These are phyloP conservation scores for Cirrhinus mrigala DNA, from an alignment of 2,797 vertebrate species.

Conservation along the genomic window DNA sequence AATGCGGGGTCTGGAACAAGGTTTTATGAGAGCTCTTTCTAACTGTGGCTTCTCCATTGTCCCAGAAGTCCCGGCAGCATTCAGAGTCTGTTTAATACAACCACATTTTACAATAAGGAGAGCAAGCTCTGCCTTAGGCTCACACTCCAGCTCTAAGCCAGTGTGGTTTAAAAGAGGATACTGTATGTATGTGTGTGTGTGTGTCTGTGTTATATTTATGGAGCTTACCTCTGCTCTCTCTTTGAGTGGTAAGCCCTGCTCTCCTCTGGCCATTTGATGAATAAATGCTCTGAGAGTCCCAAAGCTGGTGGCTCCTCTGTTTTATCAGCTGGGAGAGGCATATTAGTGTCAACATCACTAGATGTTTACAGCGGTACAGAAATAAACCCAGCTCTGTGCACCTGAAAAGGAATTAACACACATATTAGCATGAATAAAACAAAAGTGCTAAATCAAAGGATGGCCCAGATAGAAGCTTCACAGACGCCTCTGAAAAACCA, in stretches of 20 bases:
- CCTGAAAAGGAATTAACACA: constrained; percentile 50
- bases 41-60: constrained; percentile 19
- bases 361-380: constrained; percentile 47
- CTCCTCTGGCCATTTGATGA: constrained; percentile 48
- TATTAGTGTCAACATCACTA: constrained; percentile 42
- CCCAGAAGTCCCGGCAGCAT: constrained; percentile 32
- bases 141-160: constrained; percentile 39
- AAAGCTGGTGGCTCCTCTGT: constrained; percentile 45
- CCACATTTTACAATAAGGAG: constrained; percentile 43
- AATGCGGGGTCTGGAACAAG: not conserved
- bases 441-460: constrained; percentile 55
- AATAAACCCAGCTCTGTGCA: constrained; percentile 48
- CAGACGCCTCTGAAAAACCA: constrained; percentile 9
- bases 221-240: constrained; percentile 41
- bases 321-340: constrained; percentile 20
- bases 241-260: constrained; percentile 34
- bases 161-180: constrained; percentile 39
- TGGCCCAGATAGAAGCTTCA: constrained; percentile 48
- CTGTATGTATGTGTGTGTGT: constrained; percentile 35
- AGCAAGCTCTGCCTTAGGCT: constrained; percentile 36
- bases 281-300: constrained; percentile 44
- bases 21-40: constrained; percentile 15
- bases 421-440: constrained; percentile 59
- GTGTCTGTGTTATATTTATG: constrained; percentile 39
- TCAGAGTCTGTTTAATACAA: constrained; percentile 40